Evolutionary conservation across 2,797 vertebrate genomes (phyloP).

Genomic region (Pygocentrus nattereri): DNA sequence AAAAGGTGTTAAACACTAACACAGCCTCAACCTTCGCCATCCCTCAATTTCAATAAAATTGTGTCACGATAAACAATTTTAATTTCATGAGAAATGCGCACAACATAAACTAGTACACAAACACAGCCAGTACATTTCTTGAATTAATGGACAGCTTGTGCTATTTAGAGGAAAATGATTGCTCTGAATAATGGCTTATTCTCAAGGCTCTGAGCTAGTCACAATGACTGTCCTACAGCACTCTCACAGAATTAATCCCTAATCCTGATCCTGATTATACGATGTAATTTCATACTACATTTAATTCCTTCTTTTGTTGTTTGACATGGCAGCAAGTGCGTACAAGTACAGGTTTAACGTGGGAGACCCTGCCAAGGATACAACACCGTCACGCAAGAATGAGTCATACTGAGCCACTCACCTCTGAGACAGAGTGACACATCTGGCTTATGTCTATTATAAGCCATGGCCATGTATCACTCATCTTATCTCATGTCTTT

Average conservation of each 20-base stretch:
- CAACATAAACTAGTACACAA: not conserved
- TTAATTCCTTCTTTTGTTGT: not conserved
- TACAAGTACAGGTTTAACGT: not conserved
- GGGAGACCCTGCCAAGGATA: not conserved
- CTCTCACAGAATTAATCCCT: not conserved
- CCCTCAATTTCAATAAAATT: too few species aligned
- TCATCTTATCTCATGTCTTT: not conserved
- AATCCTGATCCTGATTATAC: not conserved
- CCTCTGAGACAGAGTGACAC: not conserved
- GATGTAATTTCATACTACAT: slow-evolving; percentile 9
- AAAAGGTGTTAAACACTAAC: not conserved
- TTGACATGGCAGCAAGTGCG: not conserved
- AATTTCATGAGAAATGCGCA: not conserved
- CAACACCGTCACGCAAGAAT: not conserved
- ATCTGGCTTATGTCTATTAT: slow-evolving; percentile 1
- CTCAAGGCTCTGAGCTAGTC: not conserved
- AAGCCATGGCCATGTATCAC: not conserved
- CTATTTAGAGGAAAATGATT: not conserved
- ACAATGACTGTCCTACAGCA: not conserved
- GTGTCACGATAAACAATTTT: not conserved
- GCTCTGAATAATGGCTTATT: slow-evolving; percentile 7
- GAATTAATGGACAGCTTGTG: not conserved
- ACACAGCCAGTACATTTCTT: not conserved
- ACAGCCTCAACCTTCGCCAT: too few species aligned
- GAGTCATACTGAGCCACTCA: slow-evolving; percentile 13